Base-by-base conservation (phyloP, 2,797 vertebrate genomes). In the Cryptoprocta ferox region DNA sequence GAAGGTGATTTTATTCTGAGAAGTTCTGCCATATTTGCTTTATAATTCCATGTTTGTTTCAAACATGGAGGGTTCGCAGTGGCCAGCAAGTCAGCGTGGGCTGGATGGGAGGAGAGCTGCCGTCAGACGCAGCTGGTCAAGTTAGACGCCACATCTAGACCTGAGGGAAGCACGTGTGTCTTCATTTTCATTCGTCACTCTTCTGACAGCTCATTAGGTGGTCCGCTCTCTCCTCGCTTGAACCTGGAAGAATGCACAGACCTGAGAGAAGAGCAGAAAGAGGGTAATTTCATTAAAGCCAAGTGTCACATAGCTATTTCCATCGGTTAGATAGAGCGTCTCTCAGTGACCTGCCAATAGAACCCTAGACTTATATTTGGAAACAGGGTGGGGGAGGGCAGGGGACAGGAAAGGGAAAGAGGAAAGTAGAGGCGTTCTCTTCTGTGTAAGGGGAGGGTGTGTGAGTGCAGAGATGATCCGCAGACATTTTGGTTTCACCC, bases 171-270 rank as follows among this genome's bases (percentile, higher is more conserved):
- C 61, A 83, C 68, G 76, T 50, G 87, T 79, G 73, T 92, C 95
- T 98, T 92, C 13, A 75, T 96, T 97, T 53, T 97, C 97, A 76
- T 97, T 92, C 70, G 93, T 96, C 87, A 92, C 95, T 97, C 97
- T 96, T 97, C 95, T 92, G 92, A 97, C 96, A 96, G 94, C 97
- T 97, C 92, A 83, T 97, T 92, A 92, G 95, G 97, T 98, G 92
- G 95, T 95, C 97, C 95, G 61, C 71, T 78, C 0, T 61, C 66
- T 71, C n/a, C 30, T 73, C 10, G 42, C 18, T 96, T 97, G 93
- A 96, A 97, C 92, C 98, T 98, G 98, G 97, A 96, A 98, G 97
- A 96, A 19, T 93, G 89, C 90, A 92, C 50, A 94, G 94, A 94
- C 94, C 95, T 94, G 95, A 97, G 97, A 98, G 96, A 96, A 97